phyloP scores from a whole-genome alignment of 2,113 vertebrate species.

The Coturnix japonica region DNA sequence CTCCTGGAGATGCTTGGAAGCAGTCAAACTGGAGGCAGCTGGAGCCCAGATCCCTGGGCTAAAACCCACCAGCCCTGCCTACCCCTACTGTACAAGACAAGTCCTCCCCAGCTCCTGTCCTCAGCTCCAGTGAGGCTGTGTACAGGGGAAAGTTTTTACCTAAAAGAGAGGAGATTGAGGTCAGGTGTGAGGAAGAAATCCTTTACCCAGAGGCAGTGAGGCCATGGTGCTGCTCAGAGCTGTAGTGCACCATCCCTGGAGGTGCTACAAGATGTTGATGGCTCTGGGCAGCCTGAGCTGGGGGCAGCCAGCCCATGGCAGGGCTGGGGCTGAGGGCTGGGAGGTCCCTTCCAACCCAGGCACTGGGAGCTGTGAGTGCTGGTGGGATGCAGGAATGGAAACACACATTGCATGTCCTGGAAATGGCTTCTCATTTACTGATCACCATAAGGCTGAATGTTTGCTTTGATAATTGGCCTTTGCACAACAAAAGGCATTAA shows the following conservation, averaged over 20 bases:
- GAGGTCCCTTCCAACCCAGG: background rate
- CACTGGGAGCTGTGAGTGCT: background rate
- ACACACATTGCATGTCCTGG: background rate
- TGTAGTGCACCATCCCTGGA: background rate
- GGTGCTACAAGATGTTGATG: too few species aligned
- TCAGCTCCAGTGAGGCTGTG: background rate
- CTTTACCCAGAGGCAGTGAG: too few species aligned
- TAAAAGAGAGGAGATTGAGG: too few species aligned
- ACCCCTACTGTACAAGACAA: background rate
- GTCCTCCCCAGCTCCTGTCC: background rate
- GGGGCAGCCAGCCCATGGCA: background rate
- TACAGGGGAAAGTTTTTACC: background rate
- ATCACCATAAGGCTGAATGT: background rate
- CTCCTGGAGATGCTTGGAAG: background rate
- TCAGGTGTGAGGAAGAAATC: too few species aligned
- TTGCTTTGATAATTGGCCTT: slow-evolving; percentile 25
- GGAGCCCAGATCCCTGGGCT: background rate
- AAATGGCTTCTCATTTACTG: background rate
- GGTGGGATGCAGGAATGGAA: background rate
- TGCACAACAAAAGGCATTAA: slow-evolving; percentile 12
- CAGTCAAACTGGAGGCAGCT: background rate
- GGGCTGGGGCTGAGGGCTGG: background rate
- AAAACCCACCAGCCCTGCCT: background rate
- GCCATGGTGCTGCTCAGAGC: background rate
- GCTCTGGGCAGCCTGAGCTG: too few species aligned